phyloP scores from a whole-genome alignment of 2,797 vertebrate species.

The Manis javanica region DNA sequence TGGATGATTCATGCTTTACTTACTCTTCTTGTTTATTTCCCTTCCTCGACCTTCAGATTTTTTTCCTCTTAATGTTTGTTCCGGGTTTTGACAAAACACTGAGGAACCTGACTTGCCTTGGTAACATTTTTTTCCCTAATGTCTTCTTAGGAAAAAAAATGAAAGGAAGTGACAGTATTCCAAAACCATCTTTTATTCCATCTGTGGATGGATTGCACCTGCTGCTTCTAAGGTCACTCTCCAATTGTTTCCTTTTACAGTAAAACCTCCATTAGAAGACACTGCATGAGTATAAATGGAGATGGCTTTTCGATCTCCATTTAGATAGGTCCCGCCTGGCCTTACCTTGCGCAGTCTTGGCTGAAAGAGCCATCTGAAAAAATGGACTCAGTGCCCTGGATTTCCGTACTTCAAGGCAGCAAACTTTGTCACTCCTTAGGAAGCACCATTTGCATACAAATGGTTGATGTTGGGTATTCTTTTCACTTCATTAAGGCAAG shows the following conservation, averaged over 20 bases:
- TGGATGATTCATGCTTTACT: slow-evolving; percentile 77
- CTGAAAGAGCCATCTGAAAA: not conserved
- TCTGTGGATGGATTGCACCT: slow-evolving; percentile 70
- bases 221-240: slow-evolving; percentile 61
- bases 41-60: slow-evolving; percentile 77
- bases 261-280: slow-evolving; percentile 63
- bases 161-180: slow-evolving; percentile 81
- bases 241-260: slow-evolving; percentile 71
- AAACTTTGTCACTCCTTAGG: slow-evolving; percentile 27
- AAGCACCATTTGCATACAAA: slow-evolving; percentile 41
- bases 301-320: not conserved
- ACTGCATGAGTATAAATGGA: not conserved
- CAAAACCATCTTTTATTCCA: slow-evolving; percentile 74
- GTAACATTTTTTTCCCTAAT: not conserved
- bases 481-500: slow-evolving; percentile 51
- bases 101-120: slow-evolving; percentile 67
- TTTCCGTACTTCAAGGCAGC: slow-evolving; percentile 43
- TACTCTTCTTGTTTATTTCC: slow-evolving; percentile 81
- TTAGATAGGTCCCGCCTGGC: not conserved
- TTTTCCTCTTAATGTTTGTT: slow-evolving; percentile 79
- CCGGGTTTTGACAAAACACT: slow-evolving; percentile 79
- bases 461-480: slow-evolving; percentile 54
- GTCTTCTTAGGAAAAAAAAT: slow-evolving; percentile 73
- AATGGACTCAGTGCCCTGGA: not conserved
- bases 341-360: not conserved